Evolutionary conservation across 2,888 invertebrate genomes (phyloP).

Genomic region (Spilosoma lubricipeda): DNA sequence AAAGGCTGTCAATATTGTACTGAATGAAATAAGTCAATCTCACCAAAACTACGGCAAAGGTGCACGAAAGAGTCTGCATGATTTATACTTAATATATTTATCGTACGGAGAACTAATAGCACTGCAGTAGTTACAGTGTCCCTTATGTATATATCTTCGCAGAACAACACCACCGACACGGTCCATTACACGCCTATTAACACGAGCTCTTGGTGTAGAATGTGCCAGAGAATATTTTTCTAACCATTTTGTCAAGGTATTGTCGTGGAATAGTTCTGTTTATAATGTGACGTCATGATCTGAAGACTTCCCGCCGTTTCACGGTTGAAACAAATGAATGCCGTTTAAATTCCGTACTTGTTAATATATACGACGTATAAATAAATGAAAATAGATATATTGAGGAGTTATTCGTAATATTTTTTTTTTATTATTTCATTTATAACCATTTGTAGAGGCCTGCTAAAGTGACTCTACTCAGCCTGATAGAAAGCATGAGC

Average conservation of each 20-base stretch:
- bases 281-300: constrained; percentile 18
- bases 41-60: constrained; percentile 42
- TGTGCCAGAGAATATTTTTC: constrained; percentile 12
- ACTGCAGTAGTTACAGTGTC: background rate
- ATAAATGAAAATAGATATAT: too few species aligned
- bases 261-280: constrained; percentile 27
- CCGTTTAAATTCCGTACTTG: background rate
- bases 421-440: too few species aligned
- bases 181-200: constrained; percentile 39
- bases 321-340: background rate
- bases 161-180: constrained; percentile 36
- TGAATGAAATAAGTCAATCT: constrained; percentile 26
- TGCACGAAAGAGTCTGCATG: constrained; percentile 35
- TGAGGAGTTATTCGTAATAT: too few species aligned
- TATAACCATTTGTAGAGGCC: too few species aligned
- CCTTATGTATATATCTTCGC: constrained; percentile 32
- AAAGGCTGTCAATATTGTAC: background rate
- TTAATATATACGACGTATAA: too few species aligned
- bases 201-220: constrained; percentile 11
- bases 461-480: too few species aligned
- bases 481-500: too few species aligned
- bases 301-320: constrained; percentile 18
- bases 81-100: constrained; percentile 22
- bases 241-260: constrained; percentile 19
- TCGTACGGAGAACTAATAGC: constrained; percentile 18